Percentiles rank a stretch among this genome's conserved stretches.
These are phyloP conservation scores for Galleria mellonella DNA, from an alignment of 1,140 invertebrate genomes.

Conservation along the genomic window DNA sequence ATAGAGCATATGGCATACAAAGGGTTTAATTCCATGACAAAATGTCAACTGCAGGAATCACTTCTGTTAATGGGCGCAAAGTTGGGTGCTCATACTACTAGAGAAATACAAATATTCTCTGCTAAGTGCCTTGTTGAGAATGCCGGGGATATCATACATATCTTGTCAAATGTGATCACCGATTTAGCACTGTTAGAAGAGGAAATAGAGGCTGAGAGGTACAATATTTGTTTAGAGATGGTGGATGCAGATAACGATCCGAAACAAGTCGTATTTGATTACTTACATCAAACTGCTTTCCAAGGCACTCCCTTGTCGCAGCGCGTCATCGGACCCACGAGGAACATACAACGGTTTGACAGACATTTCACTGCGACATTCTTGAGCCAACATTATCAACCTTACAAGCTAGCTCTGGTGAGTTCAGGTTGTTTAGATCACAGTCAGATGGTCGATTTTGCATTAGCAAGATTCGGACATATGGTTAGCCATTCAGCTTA, in stretches of 20 bases:
- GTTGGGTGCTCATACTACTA: conserved; percentile 83
- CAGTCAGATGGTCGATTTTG: conserved; percentile 82
- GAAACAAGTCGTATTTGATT: conserved; percentile 85
- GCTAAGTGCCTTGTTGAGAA: conserved; percentile 80
- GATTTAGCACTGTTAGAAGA: conserved; percentile 77
- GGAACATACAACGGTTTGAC: conserved; percentile 80
- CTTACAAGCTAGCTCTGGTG: conserved; percentile 87
- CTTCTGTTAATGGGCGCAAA: conserved; percentile 83
- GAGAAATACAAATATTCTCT: conserved; percentile 87
- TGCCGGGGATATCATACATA: conserved; percentile 77
- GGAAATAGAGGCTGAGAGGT: conserved; percentile 80
- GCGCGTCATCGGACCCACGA: conserved; percentile 82
- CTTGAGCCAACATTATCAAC: conserved; percentile 88
- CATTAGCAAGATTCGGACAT: conserved; percentile 20
- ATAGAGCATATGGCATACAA: conserved; percentile 89
- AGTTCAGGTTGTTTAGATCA: conserved; percentile 92
- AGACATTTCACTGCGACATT: conserved; percentile 82
- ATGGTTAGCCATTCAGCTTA: conserved; percentile 6
- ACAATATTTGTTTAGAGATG: conserved; percentile 82
- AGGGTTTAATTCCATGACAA: conserved; percentile 79
- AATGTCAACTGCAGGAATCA: conserved; percentile 79
- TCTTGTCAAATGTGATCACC: conserved; percentile 81
- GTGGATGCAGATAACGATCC: conserved; percentile 80
- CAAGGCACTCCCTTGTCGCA: conserved; percentile 81
- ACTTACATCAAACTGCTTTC: conserved; percentile 83